Conservation (phyloP, 2,888 invertebrate genomes). For the Campopleginae sp. region DNA sequence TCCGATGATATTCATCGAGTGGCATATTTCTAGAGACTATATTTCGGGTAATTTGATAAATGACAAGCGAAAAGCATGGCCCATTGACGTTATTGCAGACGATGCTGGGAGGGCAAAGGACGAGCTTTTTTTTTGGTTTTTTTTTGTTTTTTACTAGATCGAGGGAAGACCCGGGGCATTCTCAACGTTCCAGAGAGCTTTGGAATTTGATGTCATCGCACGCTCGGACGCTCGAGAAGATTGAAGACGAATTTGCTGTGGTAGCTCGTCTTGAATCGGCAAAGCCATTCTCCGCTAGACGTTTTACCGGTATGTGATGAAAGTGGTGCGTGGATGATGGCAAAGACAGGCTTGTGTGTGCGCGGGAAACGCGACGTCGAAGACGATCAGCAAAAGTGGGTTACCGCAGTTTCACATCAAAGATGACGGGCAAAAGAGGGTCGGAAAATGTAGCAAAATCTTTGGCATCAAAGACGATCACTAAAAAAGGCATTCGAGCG, state of each 20-base stretch:
- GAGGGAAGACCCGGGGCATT: background rate
- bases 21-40: background rate
- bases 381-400: constrained; percentile 24
- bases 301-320: constrained; percentile 27
- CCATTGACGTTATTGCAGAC: background rate
- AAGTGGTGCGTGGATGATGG: constrained; percentile 38
- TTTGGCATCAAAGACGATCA: constrained; percentile 10
- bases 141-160: constrained; percentile 5
- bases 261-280: constrained; percentile 53
- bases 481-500: background rate
- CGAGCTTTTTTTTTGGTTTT: constrained; percentile 29
- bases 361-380: constrained; percentile 17
- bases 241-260: constrained; percentile 72
- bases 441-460: constrained; percentile 1
- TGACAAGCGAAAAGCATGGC: background rate
- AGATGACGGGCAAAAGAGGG: constrained; percentile 44
- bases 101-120: background rate
- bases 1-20: background rate
- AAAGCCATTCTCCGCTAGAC: constrained; percentile 49
- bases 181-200: constrained; percentile 27
- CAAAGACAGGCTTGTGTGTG: constrained; percentile 24
- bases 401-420: constrained; percentile 17
- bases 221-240: constrained; percentile 74
- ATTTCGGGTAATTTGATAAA: background rate
- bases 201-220: constrained; percentile 70